phyloP scores from a whole-genome alignment of 2,797 vertebrate species.

The Rhinella marina region DNA sequence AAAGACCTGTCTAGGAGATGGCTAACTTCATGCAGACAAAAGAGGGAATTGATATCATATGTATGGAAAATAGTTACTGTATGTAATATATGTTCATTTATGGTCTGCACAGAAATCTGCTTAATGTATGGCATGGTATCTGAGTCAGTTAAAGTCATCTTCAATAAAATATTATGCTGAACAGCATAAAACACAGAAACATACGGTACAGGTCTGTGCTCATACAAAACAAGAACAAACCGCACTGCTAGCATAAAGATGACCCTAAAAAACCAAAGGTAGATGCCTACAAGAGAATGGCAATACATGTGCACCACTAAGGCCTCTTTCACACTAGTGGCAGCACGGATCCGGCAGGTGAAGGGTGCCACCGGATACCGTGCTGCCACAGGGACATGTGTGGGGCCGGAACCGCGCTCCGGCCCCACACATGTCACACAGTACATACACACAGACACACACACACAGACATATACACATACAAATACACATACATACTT shows the following conservation, averaged over 20 bases:
- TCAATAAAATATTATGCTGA: conserved; percentile 8
- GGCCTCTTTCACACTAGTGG: too few species aligned
- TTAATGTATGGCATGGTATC: conserved; percentile 16
- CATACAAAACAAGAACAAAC: not conserved
- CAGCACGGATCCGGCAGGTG: too few species aligned
- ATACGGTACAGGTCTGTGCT: not conserved
- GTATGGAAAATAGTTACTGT: conserved; percentile 1
- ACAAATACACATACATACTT: too few species aligned
- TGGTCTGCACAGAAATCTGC: conserved; percentile 16
- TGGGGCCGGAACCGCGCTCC: too few species aligned
- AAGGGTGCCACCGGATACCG: too few species aligned
- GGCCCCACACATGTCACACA: too few species aligned
- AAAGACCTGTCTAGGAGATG: not conserved
- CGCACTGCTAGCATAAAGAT: not conserved
- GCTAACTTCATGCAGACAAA: not conserved
- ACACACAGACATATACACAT: too few species aligned
- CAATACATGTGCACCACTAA: not conserved
- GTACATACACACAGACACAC: too few species aligned
- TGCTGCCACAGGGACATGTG: too few species aligned
- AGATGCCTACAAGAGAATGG: not conserved
- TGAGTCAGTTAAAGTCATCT: conserved; percentile 27
- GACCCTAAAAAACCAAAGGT: not conserved
- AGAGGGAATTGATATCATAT: conserved; percentile 21
- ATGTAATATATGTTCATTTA: conserved; percentile 8
- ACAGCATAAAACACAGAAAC: not conserved